Evolutionary conservation across 2,888 invertebrate species (phyloP).

Genomic region (Helobdella robusta): DNA sequence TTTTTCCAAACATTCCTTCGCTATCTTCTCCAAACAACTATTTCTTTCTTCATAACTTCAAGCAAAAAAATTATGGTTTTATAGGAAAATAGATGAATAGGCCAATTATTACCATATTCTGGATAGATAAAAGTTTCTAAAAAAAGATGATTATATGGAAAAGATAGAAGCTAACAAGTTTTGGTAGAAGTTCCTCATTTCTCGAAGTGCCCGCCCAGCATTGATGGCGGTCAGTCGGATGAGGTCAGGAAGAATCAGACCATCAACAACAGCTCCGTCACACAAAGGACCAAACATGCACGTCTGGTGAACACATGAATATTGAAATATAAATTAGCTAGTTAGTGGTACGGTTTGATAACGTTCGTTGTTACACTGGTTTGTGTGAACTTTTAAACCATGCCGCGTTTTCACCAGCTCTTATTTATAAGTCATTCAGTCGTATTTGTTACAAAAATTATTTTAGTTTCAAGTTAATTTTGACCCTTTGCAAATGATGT

Average conservation of each 20-base stretch:
- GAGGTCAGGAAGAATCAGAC: conserved; percentile 67
- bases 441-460: neutral
- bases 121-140: no score
- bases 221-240: conserved; percentile 80
- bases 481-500: no score
- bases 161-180: no score
- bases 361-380: no score
- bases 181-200: conserved; percentile 77
- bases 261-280: conserved; percentile 75
- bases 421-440: no score
- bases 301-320: conserved; percentile 39
- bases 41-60: conserved; percentile 7
- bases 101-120: no score
- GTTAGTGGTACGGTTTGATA: neutral
- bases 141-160: no score
- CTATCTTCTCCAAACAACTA: neutral
- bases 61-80: no score
- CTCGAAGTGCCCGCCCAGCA: conserved; percentile 81
- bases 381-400: no score
- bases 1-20: neutral
- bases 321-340: no score
- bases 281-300: conserved; percentile 80
- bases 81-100: no score
- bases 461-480: neutral
- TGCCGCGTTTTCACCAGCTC: no score